Percentiles rank a stretch among this genome's conserved stretches.
Evolutionary conservation across 2,888 invertebrate species (phyloP).

Genomic region (Noctua janthina): DNA sequence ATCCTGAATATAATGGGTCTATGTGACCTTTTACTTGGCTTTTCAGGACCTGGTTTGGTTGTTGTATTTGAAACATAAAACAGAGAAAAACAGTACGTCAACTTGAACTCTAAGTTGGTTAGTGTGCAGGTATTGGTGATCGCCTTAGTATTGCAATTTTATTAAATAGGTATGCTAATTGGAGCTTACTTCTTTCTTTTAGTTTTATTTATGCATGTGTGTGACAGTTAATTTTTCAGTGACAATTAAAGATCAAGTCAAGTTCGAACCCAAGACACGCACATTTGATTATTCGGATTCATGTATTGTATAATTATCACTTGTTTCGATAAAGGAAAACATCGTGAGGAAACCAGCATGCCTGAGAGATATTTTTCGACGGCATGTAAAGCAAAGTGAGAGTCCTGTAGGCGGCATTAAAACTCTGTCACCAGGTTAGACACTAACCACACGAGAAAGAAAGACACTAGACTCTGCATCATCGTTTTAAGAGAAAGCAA

Average conservation of each 20-base stretch:
- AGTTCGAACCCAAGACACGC: too few species aligned
- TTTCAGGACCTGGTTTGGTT: background rate
- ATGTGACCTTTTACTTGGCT: background rate
- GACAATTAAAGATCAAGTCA: too few species aligned
- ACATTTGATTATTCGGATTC: too few species aligned
- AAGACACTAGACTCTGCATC: background rate
- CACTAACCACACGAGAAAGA: too few species aligned
- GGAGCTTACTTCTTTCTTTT: background rate
- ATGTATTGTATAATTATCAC: too few species aligned
- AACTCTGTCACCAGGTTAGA: too few species aligned
- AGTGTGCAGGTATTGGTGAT: background rate
- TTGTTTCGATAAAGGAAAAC: too few species aligned
- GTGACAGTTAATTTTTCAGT: too few species aligned
- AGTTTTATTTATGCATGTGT: background rate
- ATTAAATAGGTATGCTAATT: background rate
- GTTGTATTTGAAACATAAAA: background rate
- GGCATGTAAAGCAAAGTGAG: too few species aligned
- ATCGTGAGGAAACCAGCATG: too few species aligned
- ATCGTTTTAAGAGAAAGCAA: background rate
- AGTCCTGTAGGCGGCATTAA: too few species aligned
- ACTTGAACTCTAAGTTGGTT: background rate
- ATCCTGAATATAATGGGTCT: background rate
- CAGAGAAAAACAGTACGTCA: background rate
- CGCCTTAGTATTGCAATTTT: background rate
- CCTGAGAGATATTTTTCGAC: too few species aligned